Base-by-base conservation (phyloP, 1,140 invertebrate genomes). In the Neodiprion lecontei region DNA sequence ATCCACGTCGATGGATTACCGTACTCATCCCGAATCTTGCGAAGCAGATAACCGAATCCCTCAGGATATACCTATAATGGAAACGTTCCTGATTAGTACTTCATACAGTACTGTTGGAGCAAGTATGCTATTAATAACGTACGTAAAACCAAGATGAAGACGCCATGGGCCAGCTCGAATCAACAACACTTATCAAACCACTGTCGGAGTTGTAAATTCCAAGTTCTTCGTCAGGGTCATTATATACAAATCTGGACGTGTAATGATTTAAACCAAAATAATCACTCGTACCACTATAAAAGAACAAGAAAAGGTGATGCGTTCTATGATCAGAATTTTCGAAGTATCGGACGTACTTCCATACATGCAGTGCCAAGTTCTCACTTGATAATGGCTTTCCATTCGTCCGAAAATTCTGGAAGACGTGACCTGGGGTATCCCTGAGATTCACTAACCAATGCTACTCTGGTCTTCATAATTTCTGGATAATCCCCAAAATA, bases 401-500 rank as follows among this genome's bases (percentile, higher is more conserved):
- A 89, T 73, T 88, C 81, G 28, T 82, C 78, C 12, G 86, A 86
- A 72, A 91, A 90, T 70, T 86, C 85, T 53, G 90, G 87, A 9
- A 91, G 78, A 23, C 90, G 86, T 7, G 89, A 82, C 28, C 81
- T 84, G 7, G 75, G 53, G 7, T 89, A 81, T 70, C 89, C 88
- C 79, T 91, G 90, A 1, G 78, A 79, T 70, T 74, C 74, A 77
- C 90, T 91, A 74, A 88, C 87, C 12, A 82, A 81, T 3, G 83
- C 88, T 1, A 91, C 85, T 47, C 88, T 88, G 72, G 89, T 86
- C 11, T 89, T 79, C 79, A 87, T 82, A 4, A 91, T 79, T 74
- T 84, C 79, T 1, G 92, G 92, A 80, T 93, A 94, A 73, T 92
- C 91, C 0, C 92, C 53, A 17, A 14, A 17, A 61, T 61, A 61